Conservation (phyloP, 1,140 invertebrate species). For the Drosophila gunungcola region DNA sequence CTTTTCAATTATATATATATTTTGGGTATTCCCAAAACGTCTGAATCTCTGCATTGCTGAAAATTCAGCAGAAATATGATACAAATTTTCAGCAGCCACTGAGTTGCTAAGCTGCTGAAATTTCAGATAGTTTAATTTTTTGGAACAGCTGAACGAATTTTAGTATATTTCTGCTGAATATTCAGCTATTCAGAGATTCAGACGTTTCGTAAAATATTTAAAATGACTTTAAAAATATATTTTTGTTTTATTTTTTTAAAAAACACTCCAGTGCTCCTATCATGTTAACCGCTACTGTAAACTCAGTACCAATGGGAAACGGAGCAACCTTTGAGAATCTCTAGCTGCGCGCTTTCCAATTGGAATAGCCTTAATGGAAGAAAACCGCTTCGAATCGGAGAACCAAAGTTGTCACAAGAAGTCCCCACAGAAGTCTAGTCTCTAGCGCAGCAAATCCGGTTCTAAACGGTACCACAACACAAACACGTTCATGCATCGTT, state of each 20-base stretch:
- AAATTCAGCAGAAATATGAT: too few species aligned
- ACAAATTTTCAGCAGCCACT: too few species aligned
- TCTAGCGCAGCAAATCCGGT: conserved; percentile 61
- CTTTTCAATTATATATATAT: too few species aligned
- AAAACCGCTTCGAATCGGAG: conserved; percentile 56
- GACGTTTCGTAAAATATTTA: too few species aligned
- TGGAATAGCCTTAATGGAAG: conserved; percentile 40
- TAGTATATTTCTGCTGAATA: too few species aligned
- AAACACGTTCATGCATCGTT: conserved; percentile 54
- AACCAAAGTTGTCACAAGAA: conserved; percentile 62
- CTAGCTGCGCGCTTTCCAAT: conserved; percentile 25
- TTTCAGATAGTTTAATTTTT: too few species aligned
- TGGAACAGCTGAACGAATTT: too few species aligned
- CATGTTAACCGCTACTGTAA: conserved; percentile 9
- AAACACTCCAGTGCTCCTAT: neutral
- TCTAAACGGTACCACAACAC: conserved; percentile 63
- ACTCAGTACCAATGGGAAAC: conserved; percentile 18
- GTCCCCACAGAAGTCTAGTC: conserved; percentile 45
- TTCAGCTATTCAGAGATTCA: too few species aligned
- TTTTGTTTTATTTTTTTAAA: neutral
- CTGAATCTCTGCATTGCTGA: too few species aligned
- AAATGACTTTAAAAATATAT: too few species aligned
- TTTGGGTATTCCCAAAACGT: too few species aligned
- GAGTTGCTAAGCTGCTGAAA: too few species aligned
- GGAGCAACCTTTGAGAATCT: conserved; percentile 20